Base-by-base conservation (phyloP, 2,797 vertebrate genomes). In the Characodon lateralis region DNA sequence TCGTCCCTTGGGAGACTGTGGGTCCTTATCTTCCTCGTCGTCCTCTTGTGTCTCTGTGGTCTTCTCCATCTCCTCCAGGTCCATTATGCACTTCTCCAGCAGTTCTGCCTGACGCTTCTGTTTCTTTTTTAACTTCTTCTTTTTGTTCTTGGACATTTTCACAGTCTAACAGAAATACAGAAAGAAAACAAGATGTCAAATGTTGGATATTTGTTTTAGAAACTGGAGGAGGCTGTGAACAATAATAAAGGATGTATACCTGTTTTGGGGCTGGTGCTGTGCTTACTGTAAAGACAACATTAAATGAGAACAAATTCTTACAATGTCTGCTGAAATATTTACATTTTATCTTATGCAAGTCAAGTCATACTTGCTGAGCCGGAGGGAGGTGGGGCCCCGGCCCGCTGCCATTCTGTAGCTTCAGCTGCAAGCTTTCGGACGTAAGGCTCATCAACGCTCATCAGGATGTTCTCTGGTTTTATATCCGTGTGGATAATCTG, bases 91-190 rank as follows among this genome's bases (percentile, higher is more conserved):
- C 89, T 98, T 99, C 90, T 99, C 98, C 85, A 99, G 91, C 83
- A 99, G 90, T 89, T 98, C 98, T 0, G 98, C 98, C 86, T 99
- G 97, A 20, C 97, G 96, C 90, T 97, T 99, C 93, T 99, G 98
- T 91, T 99, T 99, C 96, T 99, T 99, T 96, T 99, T 99, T 93
- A 99, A 95, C 87, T 99, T 99, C 90, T 98, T 99, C 89, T 99
- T 99, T 92, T 99, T 99, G 92, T 99, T 99, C 94, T 98, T 99
- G 51, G 98, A 98, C 97, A 99, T 99, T 96, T 98, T 99, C 85
- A 96, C 95, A 61, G 93, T 93, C 98, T 99, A 85, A 77, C 6
- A 69, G 46, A 72, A 46, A 76, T 8, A 2, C 46, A 72, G 0
- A 35, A 51, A 18, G 41, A 10, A 76, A 70, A 65, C 0, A 46